Evolutionary conservation across 2,888 invertebrate genomes (phyloP), one percentile per base, ranked within the genome.

Genomic region (Drosophila monieri): DNA sequence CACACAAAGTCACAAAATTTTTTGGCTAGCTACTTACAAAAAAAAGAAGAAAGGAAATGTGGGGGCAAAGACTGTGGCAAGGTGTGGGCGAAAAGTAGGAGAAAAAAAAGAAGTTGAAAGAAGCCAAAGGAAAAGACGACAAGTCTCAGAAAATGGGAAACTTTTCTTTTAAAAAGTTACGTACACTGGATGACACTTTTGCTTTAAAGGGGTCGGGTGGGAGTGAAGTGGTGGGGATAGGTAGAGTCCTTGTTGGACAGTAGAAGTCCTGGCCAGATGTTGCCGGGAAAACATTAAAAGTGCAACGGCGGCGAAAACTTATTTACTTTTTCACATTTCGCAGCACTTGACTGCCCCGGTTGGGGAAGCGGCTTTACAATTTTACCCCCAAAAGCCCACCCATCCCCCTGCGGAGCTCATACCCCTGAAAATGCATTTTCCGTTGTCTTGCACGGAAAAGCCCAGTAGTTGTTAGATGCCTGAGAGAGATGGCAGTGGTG

Each of bases 121-220:
- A 48, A 43, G 43, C 46, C 32, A 47, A 67, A 51, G 55, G 47
- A 58, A 72, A 55, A 41, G 62, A 62, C 65, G 64, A 66, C 66
- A 61, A 72, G 49, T 52, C 56, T 44, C 55, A 30, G 66, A 66
- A 67, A 65, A 60, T 73, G 54, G 41, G 39, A 85, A 83, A 88
- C 77, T 88, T 88, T 83, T 87, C 88, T 83, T 88, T 83, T 88
- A 81, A 88, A 83, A 88, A 88, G 83, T 88, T 85, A 78, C 85
- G 48, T 78, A 80, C 66, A 76, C 73, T 81, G 81, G 71, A 81
- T 81, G 85, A 85, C 81, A 81, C 85, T 87, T 85, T 64, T 78
- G 64, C 51, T 35, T 23, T 51, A 23, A 44, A 6, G 3, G 27
- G 27, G 27, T 27, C 27, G 15, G 61, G 21, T 6, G 1, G n/a